These are phyloP conservation scores for Catocala nupta DNA, from an alignment of 2,888 invertebrate genomes.

Conservation along the genomic window DNA sequence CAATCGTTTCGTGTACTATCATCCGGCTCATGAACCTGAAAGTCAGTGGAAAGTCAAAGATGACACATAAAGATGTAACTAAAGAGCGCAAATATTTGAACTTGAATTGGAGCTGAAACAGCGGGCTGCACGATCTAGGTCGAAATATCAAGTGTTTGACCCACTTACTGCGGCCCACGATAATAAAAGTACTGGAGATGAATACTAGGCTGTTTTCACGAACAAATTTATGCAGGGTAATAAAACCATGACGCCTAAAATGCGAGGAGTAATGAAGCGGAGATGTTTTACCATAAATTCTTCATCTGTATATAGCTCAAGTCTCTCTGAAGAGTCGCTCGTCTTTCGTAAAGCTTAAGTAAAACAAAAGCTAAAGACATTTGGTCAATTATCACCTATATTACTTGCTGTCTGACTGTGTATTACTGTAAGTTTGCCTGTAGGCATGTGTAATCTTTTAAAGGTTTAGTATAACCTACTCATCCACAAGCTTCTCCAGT, in stretches of 20 bases:
- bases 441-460: no score
- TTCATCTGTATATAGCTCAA: neutral
- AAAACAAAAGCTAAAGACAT: no score
- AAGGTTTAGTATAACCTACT: no score
- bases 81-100: constrained; percentile 23
- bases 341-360: no score
- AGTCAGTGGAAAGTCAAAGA: neutral
- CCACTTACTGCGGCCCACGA: constrained; percentile 32
- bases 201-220: constrained; percentile 16
- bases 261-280: neutral
- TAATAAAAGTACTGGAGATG: constrained; percentile 29
- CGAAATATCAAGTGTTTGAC: constrained; percentile 36
- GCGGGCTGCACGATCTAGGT: constrained; percentile 34
- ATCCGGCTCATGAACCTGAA: neutral
- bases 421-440: no score
- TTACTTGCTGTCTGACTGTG: no score
- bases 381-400: no score
- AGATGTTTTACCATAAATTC: constrained; percentile 1
- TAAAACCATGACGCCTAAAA: constrained; percentile 4
- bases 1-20: no score
- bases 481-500: no score
- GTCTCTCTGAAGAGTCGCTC: no score
- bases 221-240: neutral
- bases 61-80: constrained; percentile 16
- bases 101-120: constrained; percentile 30